Evolutionary conservation across 2,888 invertebrate species (phyloP).

Genomic region (Ennomos fuscantarius): DNA sequence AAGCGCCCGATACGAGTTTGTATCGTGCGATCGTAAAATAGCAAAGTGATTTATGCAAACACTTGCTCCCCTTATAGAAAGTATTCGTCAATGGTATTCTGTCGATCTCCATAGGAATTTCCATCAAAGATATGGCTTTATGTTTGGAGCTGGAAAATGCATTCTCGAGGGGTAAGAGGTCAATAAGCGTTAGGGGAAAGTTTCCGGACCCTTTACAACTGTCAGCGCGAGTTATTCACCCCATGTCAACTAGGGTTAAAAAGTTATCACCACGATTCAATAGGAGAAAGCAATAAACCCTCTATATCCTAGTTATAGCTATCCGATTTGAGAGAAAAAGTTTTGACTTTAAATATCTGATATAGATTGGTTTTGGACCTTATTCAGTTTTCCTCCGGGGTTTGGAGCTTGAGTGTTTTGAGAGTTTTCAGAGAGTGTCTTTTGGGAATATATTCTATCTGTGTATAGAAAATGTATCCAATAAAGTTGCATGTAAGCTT

Average conservation of each 20-base stretch:
- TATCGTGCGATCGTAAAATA: constrained; percentile 34
- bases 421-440: constrained; percentile 24
- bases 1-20: constrained; percentile 18
- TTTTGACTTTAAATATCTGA: constrained; percentile 48
- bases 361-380: constrained; percentile 44
- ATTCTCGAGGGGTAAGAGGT: constrained; percentile 68
- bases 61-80: constrained; percentile 46
- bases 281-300: constrained; percentile 71
- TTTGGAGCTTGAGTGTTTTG: constrained; percentile 32
- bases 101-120: constrained; percentile 63
- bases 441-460: constrained; percentile 17
- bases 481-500: constrained; percentile 36
- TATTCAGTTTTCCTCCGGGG: constrained; percentile 33
- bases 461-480: constrained; percentile 36
- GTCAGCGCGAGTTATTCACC: constrained; percentile 77
- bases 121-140: constrained; percentile 60
- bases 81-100: constrained; percentile 57
- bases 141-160: constrained; percentile 62
- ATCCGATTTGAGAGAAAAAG: constrained; percentile 44
- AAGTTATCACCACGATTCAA: constrained; percentile 70
- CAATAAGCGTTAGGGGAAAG: constrained; percentile 71
- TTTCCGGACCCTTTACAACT: constrained; percentile 69
- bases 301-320: constrained; percentile 35
- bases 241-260: constrained; percentile 75
- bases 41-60: constrained; percentile 35